These are phyloP conservation scores for Tupiocoris notatus DNA, from an alignment of 2,888 invertebrate genomes.

Conservation along the genomic window DNA sequence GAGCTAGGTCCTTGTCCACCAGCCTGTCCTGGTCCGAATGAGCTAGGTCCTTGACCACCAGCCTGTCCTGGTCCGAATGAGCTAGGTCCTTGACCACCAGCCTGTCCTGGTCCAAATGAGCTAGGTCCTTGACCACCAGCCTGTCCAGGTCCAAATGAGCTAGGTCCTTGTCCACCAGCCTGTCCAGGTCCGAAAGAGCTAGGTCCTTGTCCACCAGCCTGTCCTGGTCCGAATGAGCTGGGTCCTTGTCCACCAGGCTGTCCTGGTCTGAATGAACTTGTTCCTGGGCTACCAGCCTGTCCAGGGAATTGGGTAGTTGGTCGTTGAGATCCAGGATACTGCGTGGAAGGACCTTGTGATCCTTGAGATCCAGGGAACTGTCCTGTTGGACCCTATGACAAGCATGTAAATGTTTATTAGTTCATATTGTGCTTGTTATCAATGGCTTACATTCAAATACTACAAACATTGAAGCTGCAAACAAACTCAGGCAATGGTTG, in stretches of 20 bases:
- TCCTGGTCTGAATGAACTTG: constrained; percentile 39
- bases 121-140: constrained; percentile 48
- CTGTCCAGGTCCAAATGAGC: constrained; percentile 36
- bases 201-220: constrained; percentile 38
- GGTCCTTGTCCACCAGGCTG: constrained; percentile 49
- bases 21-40: constrained; percentile 43
- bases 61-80: constrained; percentile 40
- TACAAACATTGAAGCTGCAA: too few relatives aligned
- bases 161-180: constrained; percentile 49
- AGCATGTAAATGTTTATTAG: too few relatives aligned
- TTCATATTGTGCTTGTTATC: too few relatives aligned
- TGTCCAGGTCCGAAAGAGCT: constrained; percentile 47
- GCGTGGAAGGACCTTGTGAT: constrained; percentile 19
- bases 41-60: constrained; percentile 47
- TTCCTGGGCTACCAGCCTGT: constrained; percentile 45
- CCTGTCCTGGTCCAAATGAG: constrained; percentile 41
- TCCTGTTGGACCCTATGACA: constrained; percentile 44
- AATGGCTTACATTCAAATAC: too few relatives aligned
- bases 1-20: constrained; percentile 49
- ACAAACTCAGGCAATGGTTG: too few relatives aligned
- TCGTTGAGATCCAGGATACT: constrained; percentile 45
- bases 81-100: constrained; percentile 49
- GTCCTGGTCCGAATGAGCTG: constrained; percentile 24
- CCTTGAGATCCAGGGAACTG: constrained; percentile 41
- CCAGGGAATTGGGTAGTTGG: constrained; percentile 39